Evolutionary conservation across 2,888 invertebrate genomes (phyloP).

Genomic region (Encarsia formosa): DNA sequence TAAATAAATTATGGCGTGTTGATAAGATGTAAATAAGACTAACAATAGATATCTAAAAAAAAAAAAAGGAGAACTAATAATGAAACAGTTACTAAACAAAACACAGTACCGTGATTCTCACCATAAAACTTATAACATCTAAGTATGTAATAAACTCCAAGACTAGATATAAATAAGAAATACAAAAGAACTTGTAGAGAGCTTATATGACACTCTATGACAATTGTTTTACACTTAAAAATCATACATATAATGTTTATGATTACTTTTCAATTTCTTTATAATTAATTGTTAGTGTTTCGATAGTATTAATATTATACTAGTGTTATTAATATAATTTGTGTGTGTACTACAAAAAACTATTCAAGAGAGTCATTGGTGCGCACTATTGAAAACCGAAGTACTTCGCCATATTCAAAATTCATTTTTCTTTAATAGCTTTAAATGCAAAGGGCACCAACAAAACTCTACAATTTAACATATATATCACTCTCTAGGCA

Average conservation of each 20-base stretch:
- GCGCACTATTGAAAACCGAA: conserved; percentile 25
- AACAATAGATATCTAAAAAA: no score
- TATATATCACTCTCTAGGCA: no score
- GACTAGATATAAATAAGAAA: conserved; percentile 9
- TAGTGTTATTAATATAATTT: conserved; percentile 24
- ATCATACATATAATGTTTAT: conserved; percentile 23
- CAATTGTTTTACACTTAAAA: conserved; percentile 22
- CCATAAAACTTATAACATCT: no score
- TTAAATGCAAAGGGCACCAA: no score
- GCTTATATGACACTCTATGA: conserved; percentile 18
- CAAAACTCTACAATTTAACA: no score
- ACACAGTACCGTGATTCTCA: no score
- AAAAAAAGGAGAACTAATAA: no score
- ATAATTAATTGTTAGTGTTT: conserved; percentile 23
- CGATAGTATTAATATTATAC: conserved; percentile 22
- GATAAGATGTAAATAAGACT: no score
- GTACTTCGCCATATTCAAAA: conserved; percentile 6
- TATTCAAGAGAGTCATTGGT: conserved; percentile 20
- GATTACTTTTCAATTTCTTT: conserved; percentile 21
- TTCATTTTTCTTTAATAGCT: no score
- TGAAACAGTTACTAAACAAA: no score
- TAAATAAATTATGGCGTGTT: no score
- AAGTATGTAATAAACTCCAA: no score
- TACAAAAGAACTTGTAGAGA: conserved; percentile 16
- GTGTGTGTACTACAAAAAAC: conserved; percentile 23